Conservation (phyloP, 2,888 invertebrate species). For the Terebella lapidaria region DNA sequence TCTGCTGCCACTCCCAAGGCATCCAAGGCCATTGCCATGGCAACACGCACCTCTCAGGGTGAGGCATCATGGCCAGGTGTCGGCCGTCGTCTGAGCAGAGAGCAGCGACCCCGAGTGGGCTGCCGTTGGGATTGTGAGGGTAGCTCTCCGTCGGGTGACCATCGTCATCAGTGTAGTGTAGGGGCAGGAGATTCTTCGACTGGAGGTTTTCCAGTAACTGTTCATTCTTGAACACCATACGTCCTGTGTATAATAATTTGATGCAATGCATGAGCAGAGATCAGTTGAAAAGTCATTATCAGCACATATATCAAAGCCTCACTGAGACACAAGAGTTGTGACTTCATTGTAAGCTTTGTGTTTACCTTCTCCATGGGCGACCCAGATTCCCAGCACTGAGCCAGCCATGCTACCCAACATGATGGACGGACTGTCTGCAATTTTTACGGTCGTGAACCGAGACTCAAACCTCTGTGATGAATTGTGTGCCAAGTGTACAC, state of each 20-base stretch:
- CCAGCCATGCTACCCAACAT: constrained; percentile 87
- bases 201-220: constrained; percentile 41
- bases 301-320: too few relatives aligned
- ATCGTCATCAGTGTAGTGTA: constrained; percentile 79
- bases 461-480: constrained; percentile 83
- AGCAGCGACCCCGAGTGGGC: constrained; percentile 75
- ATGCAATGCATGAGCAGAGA: background rate
- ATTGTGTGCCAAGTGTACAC: constrained; percentile 69
- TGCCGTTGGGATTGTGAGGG: constrained; percentile 78
- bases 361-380: constrained; percentile 90
- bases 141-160: constrained; percentile 64
- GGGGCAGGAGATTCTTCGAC: constrained; percentile 64
- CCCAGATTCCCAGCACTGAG: constrained; percentile 89
- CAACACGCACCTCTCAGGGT: constrained; percentile 87
- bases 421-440: constrained; percentile 69
- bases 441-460: constrained; percentile 71
- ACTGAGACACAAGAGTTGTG: too few relatives aligned
- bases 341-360: too few relatives aligned
- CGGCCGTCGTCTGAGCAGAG: constrained; percentile 85
- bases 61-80: constrained; percentile 97
- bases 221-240: constrained; percentile 56
- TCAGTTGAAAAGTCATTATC: too few relatives aligned
- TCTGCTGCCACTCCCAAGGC: constrained; percentile 30
- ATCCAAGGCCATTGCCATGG: constrained; percentile 76
- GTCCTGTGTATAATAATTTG: constrained; percentile 32